Evolutionary conservation across 1,140 invertebrate species (phyloP).

Genomic region (Heliothis subflexa): DNA sequence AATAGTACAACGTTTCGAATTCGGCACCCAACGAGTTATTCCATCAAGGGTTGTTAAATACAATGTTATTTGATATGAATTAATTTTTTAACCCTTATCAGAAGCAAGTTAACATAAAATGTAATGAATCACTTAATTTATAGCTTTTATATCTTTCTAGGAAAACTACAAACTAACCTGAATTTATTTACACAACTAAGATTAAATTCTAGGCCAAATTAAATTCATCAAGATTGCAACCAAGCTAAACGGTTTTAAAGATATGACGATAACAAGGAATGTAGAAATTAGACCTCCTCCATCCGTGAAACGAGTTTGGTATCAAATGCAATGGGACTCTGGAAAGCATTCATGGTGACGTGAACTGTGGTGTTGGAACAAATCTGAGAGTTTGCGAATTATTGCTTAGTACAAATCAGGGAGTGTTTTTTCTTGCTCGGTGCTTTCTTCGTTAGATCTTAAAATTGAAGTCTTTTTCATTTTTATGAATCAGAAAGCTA

Average conservation of each 20-base stretch:
- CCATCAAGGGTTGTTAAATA: slow-evolving; percentile 3
- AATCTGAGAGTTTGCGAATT: no score
- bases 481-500: no score
- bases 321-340: slow-evolving; percentile 3
- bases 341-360: background rate
- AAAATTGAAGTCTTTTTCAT: background rate
- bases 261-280: slow-evolving; percentile 25
- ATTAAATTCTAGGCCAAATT: background rate
- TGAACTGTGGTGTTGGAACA: background rate
- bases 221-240: background rate
- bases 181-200: background rate
- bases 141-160: background rate
- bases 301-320: slow-evolving; percentile 25
- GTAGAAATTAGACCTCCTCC: slow-evolving; percentile 22
- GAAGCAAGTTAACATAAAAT: no score
- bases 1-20: slow-evolving; percentile 24
- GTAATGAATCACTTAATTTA: background rate
- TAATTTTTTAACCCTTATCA: background rate
- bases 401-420: no score
- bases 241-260: slow-evolving; percentile 8
- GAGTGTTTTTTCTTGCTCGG: no score
- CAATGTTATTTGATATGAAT: background rate
- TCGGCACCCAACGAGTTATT: background rate
- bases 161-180: background rate
- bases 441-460: no score